Conservation (phyloP, 2,888 invertebrate genomes). For the Epinotia ramella region DNA sequence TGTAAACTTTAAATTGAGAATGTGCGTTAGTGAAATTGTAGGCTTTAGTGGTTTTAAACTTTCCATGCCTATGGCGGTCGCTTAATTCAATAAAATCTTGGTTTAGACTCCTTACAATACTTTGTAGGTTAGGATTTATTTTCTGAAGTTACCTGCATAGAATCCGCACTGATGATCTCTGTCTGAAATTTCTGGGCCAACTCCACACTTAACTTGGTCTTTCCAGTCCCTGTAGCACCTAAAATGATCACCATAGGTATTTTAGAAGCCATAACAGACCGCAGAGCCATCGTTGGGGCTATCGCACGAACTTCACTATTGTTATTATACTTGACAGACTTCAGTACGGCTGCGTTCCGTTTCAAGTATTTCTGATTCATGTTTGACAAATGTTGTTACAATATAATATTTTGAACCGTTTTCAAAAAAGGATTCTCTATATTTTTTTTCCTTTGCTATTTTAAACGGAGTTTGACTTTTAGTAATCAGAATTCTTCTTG, state of each 20-base stretch:
- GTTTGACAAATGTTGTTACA: no score
- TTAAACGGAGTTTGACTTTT: no score
- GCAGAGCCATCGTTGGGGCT: constrained; percentile 71
- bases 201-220: constrained; percentile 97
- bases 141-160: constrained; percentile 94
- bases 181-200: constrained; percentile 93
- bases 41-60: no score
- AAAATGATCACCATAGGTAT: constrained; percentile 94
- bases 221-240: constrained; percentile 98
- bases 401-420: not conserved
- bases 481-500: no score
- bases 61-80: not conserved
- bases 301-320: constrained; percentile 78
- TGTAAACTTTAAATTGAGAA: not conserved
- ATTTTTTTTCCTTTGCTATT: no score
- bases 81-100: not conserved
- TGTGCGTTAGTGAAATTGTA: not conserved
- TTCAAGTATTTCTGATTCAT: constrained; percentile 44
- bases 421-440: not conserved
- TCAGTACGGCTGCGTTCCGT: constrained; percentile 48
- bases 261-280: constrained; percentile 70
- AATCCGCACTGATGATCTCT: constrained; percentile 99
- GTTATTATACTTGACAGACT: constrained; percentile 61
- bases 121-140: constrained; percentile 67
- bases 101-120: constrained; percentile 35